Conservation (phyloP, 1,140 invertebrate species). For the Pachypeltis micranthus region DNA sequence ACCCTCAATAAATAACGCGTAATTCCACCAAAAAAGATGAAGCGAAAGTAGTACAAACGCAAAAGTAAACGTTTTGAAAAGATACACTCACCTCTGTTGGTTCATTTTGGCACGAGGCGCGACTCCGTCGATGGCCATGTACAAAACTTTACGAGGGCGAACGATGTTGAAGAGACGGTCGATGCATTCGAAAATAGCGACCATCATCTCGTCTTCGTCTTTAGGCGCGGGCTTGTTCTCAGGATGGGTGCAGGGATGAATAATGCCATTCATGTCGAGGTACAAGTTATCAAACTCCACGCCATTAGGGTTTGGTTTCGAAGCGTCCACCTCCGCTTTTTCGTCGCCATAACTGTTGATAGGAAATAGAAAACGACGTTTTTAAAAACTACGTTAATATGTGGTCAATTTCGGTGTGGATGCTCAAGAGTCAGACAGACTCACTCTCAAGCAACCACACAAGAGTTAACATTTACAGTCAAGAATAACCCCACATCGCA, state of each 20-base stretch:
- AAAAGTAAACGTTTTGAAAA: too few relatives aligned
- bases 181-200: slow-evolving; percentile 97
- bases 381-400: too few relatives aligned
- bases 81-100: slow-evolving; percentile 60
- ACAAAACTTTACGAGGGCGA: slow-evolving; percentile 84
- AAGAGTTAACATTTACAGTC: too few relatives aligned
- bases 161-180: slow-evolving; percentile 93
- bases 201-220: slow-evolving; percentile 99
- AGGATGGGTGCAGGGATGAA: slow-evolving; percentile 99
- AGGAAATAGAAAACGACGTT: neutral
- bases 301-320: slow-evolving; percentile 89
- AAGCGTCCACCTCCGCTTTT: slow-evolving; percentile 49
- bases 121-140: slow-evolving; percentile 99
- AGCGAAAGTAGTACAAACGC: too few relatives aligned
- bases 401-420: too few relatives aligned
- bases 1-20: too few relatives aligned
- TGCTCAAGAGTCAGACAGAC: slow-evolving; percentile 53
- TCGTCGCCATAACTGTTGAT: neutral
- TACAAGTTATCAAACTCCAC: slow-evolving; percentile 98
- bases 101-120: slow-evolving; percentile 99
- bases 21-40: too few relatives aligned
- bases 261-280: slow-evolving; percentile 99
- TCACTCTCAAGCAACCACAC: slow-evolving; percentile 50
- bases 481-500: too few relatives aligned
- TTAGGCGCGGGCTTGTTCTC: slow-evolving; percentile 95